Evolutionary conservation across 2,797 vertebrate species (phyloP).

Genomic region (Glossophaga mutica): DNA sequence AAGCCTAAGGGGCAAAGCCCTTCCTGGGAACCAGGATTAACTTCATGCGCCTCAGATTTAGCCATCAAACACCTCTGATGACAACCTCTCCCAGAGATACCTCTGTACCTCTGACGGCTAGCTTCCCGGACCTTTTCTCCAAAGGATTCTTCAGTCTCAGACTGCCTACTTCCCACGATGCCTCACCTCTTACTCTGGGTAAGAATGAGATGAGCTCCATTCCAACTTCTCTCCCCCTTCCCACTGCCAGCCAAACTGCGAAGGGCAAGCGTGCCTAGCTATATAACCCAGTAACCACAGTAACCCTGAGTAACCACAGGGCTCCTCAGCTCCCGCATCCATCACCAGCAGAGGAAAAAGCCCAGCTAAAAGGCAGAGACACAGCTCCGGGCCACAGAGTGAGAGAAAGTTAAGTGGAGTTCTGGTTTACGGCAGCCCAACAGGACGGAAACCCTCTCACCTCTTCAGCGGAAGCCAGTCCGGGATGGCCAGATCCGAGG

Average conservation of each 20-base stretch:
- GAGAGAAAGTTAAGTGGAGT: background rate
- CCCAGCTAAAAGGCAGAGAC: background rate
- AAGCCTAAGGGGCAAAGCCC: background rate
- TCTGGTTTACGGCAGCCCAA: background rate
- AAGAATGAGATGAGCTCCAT: background rate
- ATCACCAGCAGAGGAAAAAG: background rate
- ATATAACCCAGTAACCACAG: background rate
- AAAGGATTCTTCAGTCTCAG: background rate
- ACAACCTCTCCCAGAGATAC: background rate
- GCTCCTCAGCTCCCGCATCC: background rate
- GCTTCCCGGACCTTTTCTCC: background rate
- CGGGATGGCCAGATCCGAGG: conserved; percentile 81
- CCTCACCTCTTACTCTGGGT: background rate
- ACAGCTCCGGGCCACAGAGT: background rate
- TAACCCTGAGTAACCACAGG: too few relatives aligned
- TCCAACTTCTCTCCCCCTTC: background rate
- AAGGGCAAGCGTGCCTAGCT: background rate
- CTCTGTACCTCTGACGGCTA: background rate
- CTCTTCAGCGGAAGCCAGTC: conserved; percentile 81
- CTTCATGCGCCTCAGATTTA: background rate
- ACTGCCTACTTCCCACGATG: background rate
- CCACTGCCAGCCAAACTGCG: background rate
- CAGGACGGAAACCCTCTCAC: conserved; percentile 71
- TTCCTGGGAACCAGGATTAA: conserved; percentile 7
- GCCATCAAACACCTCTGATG: background rate